These are phyloP conservation scores for Pundamilia nyererei DNA, from an alignment of 2,113 vertebrate species.

Conservation along the genomic window DNA sequence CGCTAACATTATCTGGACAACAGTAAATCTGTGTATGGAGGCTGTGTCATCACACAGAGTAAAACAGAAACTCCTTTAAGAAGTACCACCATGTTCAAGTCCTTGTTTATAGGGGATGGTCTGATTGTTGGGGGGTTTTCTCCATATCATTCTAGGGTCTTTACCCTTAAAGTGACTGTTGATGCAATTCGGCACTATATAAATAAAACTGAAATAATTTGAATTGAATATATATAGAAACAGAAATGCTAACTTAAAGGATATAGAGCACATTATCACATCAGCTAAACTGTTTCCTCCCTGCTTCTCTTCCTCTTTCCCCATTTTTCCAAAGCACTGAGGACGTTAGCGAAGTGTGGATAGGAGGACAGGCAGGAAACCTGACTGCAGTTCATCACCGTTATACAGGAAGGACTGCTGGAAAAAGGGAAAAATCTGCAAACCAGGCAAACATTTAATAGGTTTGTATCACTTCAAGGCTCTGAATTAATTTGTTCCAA, in stretches of 20 bases:
- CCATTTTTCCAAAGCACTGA: slow-evolving; percentile 14
- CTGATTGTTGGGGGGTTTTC: neutral
- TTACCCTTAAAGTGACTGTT: neutral
- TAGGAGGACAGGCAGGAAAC: slow-evolving; percentile 33
- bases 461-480: neutral
- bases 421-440: slow-evolving; percentile 3
- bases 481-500: neutral
- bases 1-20: neutral
- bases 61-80: neutral
- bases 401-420: slow-evolving; percentile 24
- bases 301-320: neutral
- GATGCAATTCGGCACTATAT: fast-evolving
- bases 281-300: neutral
- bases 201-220: neutral
- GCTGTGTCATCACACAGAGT: neutral
- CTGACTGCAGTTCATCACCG: slow-evolving; percentile 22
- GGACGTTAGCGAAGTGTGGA: slow-evolving; percentile 30
- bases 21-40: neutral
- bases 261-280: neutral
- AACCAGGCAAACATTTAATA: neutral
- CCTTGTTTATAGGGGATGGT: neutral
- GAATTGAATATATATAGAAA: neutral
- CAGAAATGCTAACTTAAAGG: neutral
- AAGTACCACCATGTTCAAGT: neutral
- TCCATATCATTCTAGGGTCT: neutral